phyloP scores from a whole-genome alignment of 2,113 vertebrate genomes.

The Heterotis niloticus region DNA sequence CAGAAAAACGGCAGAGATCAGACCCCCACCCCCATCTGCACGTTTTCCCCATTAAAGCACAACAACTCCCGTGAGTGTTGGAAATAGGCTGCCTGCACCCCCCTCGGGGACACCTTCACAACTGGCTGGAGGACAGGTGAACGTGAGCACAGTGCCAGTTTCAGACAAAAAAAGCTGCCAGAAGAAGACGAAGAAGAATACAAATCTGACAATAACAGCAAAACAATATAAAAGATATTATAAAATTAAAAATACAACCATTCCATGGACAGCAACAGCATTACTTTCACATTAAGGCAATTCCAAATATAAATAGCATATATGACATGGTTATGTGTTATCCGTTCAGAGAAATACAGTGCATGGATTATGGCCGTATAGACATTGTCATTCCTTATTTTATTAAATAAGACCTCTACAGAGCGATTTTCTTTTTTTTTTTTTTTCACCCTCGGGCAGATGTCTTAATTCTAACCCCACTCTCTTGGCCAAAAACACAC shows the following conservation, averaged over 20 bases:
- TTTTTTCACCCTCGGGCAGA: neutral
- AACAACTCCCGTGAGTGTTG: too few species aligned
- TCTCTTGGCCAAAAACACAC: neutral
- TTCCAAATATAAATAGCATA: neutral
- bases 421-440: too few species aligned
- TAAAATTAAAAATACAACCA: neutral
- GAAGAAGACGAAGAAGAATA: neutral
- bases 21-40: too few species aligned
- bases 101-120: neutral
- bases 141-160: too few species aligned
- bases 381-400: neutral
- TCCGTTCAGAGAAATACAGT: neutral
- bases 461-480: neutral
- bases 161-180: neutral
- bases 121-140: neutral
- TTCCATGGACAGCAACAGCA: neutral
- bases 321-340: neutral
- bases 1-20: too few species aligned
- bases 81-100: neutral
- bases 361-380: neutral
- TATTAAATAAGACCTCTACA: neutral
- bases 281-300: slow-evolving; percentile 21
- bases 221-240: neutral
- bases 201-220: neutral
- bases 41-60: too few species aligned